These are phyloP conservation scores for Echinops telfairi DNA, from an alignment of 2,113 vertebrate genomes.

Conservation along the genomic window DNA sequence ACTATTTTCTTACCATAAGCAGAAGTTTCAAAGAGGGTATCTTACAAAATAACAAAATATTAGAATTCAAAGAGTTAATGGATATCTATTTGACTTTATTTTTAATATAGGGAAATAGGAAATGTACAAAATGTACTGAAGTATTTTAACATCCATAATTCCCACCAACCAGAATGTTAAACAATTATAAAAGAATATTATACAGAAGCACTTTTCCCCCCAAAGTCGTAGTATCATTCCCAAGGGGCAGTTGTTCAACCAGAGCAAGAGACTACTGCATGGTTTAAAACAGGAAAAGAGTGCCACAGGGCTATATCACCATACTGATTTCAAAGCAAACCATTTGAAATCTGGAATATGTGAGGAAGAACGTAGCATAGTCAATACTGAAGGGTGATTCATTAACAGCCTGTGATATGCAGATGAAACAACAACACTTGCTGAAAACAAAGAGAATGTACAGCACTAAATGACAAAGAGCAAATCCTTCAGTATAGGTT, in stretches of 20 bases:
- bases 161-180: background rate
- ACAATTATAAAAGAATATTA: background rate
- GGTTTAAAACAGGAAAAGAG: too few species aligned
- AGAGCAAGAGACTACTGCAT: too few species aligned
- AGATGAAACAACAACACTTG: too few species aligned
- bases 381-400: too few species aligned
- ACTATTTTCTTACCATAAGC: too few species aligned
- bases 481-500: background rate
- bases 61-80: background rate
- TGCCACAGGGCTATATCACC: too few species aligned
- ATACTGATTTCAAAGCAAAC: too few species aligned
- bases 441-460: background rate
- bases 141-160: background rate
- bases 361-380: too few species aligned
- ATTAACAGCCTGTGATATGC: too few species aligned
- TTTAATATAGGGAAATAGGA: background rate
- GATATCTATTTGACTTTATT: background rate
- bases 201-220: background rate
- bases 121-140: background rate
- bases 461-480: background rate
- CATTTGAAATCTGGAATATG: too few species aligned
- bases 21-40: background rate
- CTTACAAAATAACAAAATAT: conserved; percentile 4
- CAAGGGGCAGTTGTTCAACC: too few species aligned
- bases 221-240: background rate